These are phyloP conservation scores for Gandaritis pyraliata DNA, from an alignment of 2,888 invertebrate genomes.

Conservation along the genomic window DNA sequence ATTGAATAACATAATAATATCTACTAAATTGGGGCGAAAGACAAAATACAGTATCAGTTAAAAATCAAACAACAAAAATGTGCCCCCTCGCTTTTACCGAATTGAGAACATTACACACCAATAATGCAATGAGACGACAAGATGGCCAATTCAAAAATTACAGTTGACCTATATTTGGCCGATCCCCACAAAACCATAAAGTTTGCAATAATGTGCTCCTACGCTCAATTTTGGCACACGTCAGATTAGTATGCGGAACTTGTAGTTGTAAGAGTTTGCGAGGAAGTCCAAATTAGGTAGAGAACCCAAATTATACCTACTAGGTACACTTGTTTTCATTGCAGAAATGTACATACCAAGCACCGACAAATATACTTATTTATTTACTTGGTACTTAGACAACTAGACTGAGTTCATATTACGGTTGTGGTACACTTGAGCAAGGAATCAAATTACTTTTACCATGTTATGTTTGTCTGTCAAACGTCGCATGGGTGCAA, in stretches of 20 bases:
- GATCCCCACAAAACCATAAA: slow-evolving; percentile 39
- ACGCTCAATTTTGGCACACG: slow-evolving; percentile 37
- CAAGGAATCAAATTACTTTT: no score
- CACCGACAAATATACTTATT: no score
- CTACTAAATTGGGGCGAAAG: background rate
- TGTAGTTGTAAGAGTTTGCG: slow-evolving; percentile 3
- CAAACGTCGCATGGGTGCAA: no score
- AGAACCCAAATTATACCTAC: background rate
- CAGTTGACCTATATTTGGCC: slow-evolving; percentile 38
- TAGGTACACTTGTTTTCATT: background rate
- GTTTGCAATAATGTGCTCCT: slow-evolving; percentile 41
- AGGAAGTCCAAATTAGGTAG: slow-evolving; percentile 9
- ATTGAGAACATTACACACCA: slow-evolving; percentile 34
- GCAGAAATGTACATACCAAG: no score
- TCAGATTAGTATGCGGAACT: slow-evolving; percentile 21
- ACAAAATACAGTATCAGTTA: background rate
- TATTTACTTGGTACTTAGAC: no score
- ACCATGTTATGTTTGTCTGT: no score
- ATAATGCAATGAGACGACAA: slow-evolving; percentile 29
- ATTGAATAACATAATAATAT: no score
- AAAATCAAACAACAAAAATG: slow-evolving; percentile 23
- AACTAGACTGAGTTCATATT: no score
- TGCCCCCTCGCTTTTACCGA: slow-evolving; percentile 28
- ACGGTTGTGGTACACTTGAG: no score
- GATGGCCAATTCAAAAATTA: slow-evolving; percentile 39